A percentile compares a stretch with the other conserved stretches of the same genome.
These are phyloP conservation scores for Periophthalmodon schlosseri DNA, from an alignment of 2,113 vertebrate genomes.

Conservation along the genomic window DNA sequence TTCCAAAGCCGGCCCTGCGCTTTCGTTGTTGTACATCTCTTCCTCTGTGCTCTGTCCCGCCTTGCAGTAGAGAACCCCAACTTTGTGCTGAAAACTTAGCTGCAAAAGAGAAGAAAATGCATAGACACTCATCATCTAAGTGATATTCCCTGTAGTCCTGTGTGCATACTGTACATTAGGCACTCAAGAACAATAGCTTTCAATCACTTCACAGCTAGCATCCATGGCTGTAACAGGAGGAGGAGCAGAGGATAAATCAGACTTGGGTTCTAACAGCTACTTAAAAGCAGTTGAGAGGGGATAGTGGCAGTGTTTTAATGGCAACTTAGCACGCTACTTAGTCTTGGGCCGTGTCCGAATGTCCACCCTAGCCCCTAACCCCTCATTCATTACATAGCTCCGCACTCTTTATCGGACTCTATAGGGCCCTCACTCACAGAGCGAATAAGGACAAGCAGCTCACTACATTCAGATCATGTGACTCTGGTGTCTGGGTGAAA, in stretches of 20 bases:
- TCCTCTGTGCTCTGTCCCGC: constrained; percentile 96
- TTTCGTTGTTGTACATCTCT: constrained; percentile 99
- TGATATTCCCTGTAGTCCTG: constrained; percentile 41
- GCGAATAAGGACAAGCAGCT: no score
- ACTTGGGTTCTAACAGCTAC: neutral
- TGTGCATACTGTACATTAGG: constrained; percentile 36
- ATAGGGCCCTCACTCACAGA: no score
- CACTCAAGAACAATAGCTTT: constrained; percentile 49
- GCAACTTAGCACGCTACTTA: neutral
- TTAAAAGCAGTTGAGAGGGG: neutral
- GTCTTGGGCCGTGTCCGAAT: neutral
- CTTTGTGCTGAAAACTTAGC: constrained; percentile 98
- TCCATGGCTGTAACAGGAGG: constrained; percentile 11
- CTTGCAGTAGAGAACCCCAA: constrained; percentile 96
- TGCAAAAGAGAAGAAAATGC: constrained; percentile 70
- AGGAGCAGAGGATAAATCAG: neutral
- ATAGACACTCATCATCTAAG: constrained; percentile 36
- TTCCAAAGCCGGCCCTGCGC: constrained; percentile 89
- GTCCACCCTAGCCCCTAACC: no score
- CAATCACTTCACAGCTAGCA: constrained; percentile 59
- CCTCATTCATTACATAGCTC: no score
- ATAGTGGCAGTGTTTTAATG: neutral
- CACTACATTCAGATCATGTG: no score
- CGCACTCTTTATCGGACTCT: no score
- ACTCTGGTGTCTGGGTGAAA: no score